Base-by-base conservation (phyloP, 2,888 invertebrate species). In the Apoda limacodes region DNA sequence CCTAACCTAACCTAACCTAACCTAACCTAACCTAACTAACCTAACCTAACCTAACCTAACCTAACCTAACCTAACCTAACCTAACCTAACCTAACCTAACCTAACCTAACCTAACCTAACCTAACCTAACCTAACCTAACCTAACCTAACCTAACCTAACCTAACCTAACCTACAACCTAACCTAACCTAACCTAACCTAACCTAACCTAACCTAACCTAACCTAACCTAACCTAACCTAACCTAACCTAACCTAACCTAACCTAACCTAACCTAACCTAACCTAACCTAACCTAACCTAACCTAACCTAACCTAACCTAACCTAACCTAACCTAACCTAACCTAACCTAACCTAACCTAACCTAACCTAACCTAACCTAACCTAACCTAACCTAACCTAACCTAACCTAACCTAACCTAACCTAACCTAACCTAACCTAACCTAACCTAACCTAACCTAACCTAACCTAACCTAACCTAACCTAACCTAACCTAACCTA, bases 371-470 rank as follows among this genome's bases (percentile, higher is more conserved):
- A 27, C 34, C 30, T 30, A 34, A n/a, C n/a, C 30, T 28, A 30
- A 34, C 33, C 28, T 28, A 33, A 28, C 28, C 28, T 28, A 33
- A 33, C 28, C 24, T 33, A 33, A 33, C n/a, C n/a, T 27, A 35
- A 32, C 33, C 30, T 33, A 37, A 30, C 30, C 32, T 30, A 34
- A 32, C 26, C 32, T n/a, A 34, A 34, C 34, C 34, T 34, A 34
- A 34, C 34, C 34, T 34, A 34, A 34, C 34, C 34, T 34, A 30
- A 30, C 30, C 34, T 34, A 34, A 34, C 34, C 34, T 34, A 34
- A 34, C 34, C 30, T 26, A 32, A 32, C 19, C 22, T 30, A 34
- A 25, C 34, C 26, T 30, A 30, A 34, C 34, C 34, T 34, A 34
- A 34, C 30, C 34, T 30, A 30, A 34, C 34, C 34, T 30, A 30